Percentiles rank a stretch among this genome's conserved stretches.
Conservation (phyloP, 2,797 vertebrate species). For the Pelodytes ibericus region DNA sequence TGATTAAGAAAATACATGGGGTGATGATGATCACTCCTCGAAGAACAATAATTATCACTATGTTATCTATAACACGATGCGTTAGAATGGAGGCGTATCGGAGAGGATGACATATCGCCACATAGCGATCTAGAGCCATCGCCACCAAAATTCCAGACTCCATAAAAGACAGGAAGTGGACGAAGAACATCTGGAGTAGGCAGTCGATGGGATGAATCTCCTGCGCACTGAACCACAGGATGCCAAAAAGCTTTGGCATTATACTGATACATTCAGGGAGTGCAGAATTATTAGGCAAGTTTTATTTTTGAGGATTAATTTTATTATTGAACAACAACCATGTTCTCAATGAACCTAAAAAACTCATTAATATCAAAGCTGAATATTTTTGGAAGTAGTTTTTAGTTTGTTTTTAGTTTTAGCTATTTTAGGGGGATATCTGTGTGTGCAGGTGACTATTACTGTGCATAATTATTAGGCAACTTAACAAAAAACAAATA, state of each 20-base stretch:
- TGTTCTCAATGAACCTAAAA: too few relatives aligned
- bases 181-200: conserved; percentile 79
- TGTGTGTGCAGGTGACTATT: too few relatives aligned
- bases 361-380: too few relatives aligned
- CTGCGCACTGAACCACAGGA: conserved; percentile 68
- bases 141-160: conserved; percentile 76
- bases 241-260: conserved; percentile 72
- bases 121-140: conserved; percentile 78
- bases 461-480: too few relatives aligned
- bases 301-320: too few relatives aligned
- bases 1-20: conserved; percentile 2
- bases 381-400: too few relatives aligned
- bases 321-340: too few relatives aligned
- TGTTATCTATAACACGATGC: not conserved
- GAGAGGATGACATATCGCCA: conserved; percentile 68
- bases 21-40: conserved; percentile 27
- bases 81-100: conserved; percentile 54
- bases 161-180: conserved; percentile 77
- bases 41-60: conserved; percentile 50
- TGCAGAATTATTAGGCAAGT: too few relatives aligned
- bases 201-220: conserved; percentile 71
- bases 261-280: too few relatives aligned
- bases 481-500: too few relatives aligned
- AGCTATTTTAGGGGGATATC: too few relatives aligned
- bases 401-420: too few relatives aligned